Conservation (phyloP, 2,888 invertebrate species). For the Acrobasis consociella region DNA sequence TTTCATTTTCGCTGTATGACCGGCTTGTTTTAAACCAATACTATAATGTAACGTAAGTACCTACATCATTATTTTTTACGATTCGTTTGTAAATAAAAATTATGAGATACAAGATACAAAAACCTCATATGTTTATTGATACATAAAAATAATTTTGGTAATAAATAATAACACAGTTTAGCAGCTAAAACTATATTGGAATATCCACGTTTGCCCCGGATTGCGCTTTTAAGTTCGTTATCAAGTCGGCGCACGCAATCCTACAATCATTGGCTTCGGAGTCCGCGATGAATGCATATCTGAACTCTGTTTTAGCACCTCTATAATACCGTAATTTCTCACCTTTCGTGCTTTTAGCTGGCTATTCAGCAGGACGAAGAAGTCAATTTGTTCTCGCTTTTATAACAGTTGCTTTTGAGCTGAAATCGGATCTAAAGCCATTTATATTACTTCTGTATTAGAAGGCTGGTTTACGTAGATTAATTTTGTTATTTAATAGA, state of each 20-base stretch:
- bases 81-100: too few relatives aligned
- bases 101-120: too few relatives aligned
- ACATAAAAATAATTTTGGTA: too few relatives aligned
- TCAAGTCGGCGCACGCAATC: constrained; percentile 71
- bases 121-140: too few relatives aligned
- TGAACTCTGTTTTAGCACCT: constrained; percentile 69
- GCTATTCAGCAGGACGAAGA: constrained; percentile 41
- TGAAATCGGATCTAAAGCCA: constrained; percentile 14
- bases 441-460: background rate
- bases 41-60: too few relatives aligned
- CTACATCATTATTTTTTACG: too few relatives aligned
- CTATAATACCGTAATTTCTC: constrained; percentile 50
- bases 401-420: constrained; percentile 25
- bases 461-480: too few relatives aligned
- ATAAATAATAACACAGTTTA: too few relatives aligned
- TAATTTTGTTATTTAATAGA: too few relatives aligned
- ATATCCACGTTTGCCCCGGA: constrained; percentile 53
- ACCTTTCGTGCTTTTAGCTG: constrained; percentile 51
- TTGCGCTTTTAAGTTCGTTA: constrained; percentile 66
- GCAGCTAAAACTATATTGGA: constrained; percentile 27
- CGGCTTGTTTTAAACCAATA: too few relatives aligned
- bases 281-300: constrained; percentile 64
- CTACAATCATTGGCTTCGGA: constrained; percentile 57
- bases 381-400: constrained; percentile 40
- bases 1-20: too few relatives aligned